phyloP scores from a whole-genome alignment of 2,888 invertebrate species.

The Aporophyla nigra region DNA sequence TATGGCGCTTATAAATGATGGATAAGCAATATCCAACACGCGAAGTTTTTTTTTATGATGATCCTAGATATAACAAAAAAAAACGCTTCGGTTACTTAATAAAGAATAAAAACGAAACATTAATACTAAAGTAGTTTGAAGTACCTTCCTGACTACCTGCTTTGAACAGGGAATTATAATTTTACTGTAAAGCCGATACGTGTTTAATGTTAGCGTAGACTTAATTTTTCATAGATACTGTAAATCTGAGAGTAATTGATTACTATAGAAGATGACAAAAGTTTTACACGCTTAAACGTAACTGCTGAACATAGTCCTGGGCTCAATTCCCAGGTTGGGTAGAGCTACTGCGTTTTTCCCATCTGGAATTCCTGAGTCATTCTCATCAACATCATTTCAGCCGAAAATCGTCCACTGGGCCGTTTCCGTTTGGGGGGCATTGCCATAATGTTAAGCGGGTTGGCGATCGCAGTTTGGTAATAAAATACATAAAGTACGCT shows the following conservation, averaged over 20 bases:
- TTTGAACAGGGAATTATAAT: conserved; percentile 16
- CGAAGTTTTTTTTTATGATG: conserved; percentile 47
- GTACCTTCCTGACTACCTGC: conserved; percentile 27
- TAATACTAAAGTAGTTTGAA: conserved; percentile 48
- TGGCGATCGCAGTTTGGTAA: no score
- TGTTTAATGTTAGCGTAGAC: conserved; percentile 18
- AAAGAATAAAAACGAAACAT: conserved; percentile 43
- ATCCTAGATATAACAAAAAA: conserved; percentile 36
- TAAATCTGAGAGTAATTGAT: background rate
- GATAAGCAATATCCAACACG: conserved; percentile 44
- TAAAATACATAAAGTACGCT: no score
- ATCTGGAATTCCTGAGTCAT: background rate
- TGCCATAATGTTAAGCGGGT: no score
- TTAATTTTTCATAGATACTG: conserved; percentile 2
- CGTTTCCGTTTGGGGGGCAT: no score
- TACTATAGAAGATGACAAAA: background rate
- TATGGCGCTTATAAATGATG: conserved; percentile 53
- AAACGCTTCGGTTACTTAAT: conserved; percentile 39
- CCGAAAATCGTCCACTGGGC: no score
- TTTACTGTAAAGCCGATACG: conserved; percentile 5
- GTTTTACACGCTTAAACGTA: background rate
- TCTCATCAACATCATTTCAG: no score
- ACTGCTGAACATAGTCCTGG: background rate
- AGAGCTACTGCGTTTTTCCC: background rate
- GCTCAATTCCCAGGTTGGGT: background rate